Evolutionary conservation across 1,140 invertebrate species (phyloP), one percentile per base, ranked within the genome.

Genomic region (Drosophila nigromelanica): DNA sequence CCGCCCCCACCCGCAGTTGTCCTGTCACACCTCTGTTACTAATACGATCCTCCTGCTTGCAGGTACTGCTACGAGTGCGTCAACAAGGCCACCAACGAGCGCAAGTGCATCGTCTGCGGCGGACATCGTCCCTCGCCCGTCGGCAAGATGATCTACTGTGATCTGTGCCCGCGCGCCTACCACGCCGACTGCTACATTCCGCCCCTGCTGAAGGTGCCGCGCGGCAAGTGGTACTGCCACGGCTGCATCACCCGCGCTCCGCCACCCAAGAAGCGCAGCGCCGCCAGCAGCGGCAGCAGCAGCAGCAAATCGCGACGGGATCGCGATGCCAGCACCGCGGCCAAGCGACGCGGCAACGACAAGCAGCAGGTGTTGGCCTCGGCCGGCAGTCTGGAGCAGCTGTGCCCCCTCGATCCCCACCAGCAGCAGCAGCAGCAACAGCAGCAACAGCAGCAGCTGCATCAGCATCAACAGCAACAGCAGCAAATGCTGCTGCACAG

Each of bases 1-100:
- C 18, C 18, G 18, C 48, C 47, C 21, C 42, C 35, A 15, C 10
- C 2, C 12, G 0, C 3, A 21, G 5, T 15, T n/a, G 3, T 1
- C 11, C 24, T 33, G 0, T 5, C 0, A 37, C 0, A 18, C 10
- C 21, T 43, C 8, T 11, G 7, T 7, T 18, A 67, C 56, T 47
- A 40, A 59, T 47, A 0, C 0, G 1, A 5, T 39, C 1, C 52
- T 67, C 45, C 10, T n/a, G 55, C 7, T 89, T 92, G 2, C 78
- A 97, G 96, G 96, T 97, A 96, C 92, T 99, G 98, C 93, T 98
- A 96, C 94, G 98, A 98, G 92, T 99, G 98, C 93, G 95, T 98
- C 92, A 98, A 99, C 91, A 98, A 99, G 93, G 98, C 97, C 42
- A 97, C 96, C 45, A 96, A 96, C 45, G 96, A 97, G 87, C 94